phyloP scores from a whole-genome alignment of 2,797 vertebrate species.

The Allobates femoralis region DNA sequence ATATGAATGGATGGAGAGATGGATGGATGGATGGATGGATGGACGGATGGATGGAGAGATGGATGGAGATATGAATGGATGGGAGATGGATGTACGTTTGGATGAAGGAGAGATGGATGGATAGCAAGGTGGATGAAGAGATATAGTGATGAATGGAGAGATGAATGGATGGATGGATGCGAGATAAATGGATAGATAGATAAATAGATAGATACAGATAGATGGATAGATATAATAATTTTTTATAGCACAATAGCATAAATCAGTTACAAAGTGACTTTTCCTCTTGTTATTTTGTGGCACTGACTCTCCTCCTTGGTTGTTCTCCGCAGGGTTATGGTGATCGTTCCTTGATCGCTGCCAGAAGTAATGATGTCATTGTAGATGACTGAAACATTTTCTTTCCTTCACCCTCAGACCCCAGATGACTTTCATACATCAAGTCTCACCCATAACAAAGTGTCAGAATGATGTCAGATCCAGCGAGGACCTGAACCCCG shows the following conservation, averaged over 20 bases:
- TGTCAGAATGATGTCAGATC: not conserved
- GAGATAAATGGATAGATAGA: too few relatives aligned
- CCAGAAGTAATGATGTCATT: not conserved
- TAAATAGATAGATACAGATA: too few relatives aligned
- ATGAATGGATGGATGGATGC: not conserved
- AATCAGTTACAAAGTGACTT: not conserved
- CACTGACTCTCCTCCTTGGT: not conserved
- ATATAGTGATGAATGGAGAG: not conserved
- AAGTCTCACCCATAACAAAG: not conserved
- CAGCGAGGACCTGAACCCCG: not conserved
- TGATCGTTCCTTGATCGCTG: not conserved
- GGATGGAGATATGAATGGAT: not conserved
- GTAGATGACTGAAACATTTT: not conserved
- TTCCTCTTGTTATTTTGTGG: not conserved
- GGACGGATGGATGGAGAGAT: not conserved
- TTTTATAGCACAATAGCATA: not conserved
- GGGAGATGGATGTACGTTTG: too few relatives aligned
- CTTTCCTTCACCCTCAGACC: not conserved
- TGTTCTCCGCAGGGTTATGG: not conserved
- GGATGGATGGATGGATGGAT: slow-evolving; percentile 5
- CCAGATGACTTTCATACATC: not conserved
- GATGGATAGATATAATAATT: too few relatives aligned
- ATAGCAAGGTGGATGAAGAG: not conserved
- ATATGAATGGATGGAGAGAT: not conserved
- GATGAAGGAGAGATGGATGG: not conserved